Evolutionary conservation across 2,797 vertebrate genomes (phyloP).

Genomic region (Podarcis lilfordi): DNA sequence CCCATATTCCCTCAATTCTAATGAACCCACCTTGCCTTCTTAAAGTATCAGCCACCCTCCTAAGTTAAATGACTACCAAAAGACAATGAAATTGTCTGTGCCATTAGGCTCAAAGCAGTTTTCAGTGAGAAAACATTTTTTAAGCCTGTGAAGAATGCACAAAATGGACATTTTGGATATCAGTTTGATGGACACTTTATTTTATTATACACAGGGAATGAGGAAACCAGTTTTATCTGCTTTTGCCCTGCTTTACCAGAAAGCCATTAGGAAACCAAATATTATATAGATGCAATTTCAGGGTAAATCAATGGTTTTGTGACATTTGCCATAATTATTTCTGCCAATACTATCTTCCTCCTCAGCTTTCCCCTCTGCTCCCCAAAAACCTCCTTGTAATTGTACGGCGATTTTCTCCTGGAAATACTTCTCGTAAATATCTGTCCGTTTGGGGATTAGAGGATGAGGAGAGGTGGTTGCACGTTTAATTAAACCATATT

Average conservation of each 20-base stretch:
- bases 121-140: not conserved
- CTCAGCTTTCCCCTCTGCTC: not conserved
- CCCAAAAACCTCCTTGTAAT: slow-evolving; percentile 3
- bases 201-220: slow-evolving; percentile 6
- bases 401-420: not conserved
- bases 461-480: not conserved
- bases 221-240: not conserved
- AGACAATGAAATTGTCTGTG: not conserved
- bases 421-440: slow-evolving; percentile 4
- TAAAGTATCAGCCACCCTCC: not conserved
- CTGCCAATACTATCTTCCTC: slow-evolving; percentile 27
- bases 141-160: not conserved
- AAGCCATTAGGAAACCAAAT: slow-evolving; percentile 8
- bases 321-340: slow-evolving; percentile 3
- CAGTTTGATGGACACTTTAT: not conserved
- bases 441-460: not conserved
- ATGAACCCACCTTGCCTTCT: not conserved
- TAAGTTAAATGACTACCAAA: not conserved
- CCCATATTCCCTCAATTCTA: not conserved
- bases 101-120: not conserved
- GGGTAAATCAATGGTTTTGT: not conserved
- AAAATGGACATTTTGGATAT: not conserved
- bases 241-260: not conserved
- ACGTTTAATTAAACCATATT: not conserved
- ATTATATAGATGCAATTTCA: not conserved